Evolutionary conservation across 2,113 vertebrate species (phyloP), one percentile per base, ranked within the genome.

Genomic region (Budorcas taxicolor): DNA sequence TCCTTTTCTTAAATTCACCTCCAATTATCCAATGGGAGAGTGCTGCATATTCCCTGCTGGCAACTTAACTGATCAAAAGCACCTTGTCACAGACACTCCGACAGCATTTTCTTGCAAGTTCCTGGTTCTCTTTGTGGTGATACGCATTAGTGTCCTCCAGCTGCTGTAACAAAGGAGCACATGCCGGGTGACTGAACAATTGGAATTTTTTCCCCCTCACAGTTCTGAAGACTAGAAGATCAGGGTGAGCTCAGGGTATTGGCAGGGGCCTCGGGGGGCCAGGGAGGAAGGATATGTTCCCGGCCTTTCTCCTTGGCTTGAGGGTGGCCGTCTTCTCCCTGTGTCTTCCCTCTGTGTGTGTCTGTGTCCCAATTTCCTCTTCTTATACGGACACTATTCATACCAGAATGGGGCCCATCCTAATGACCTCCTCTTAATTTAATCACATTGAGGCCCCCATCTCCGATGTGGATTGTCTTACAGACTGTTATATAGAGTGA

Each of bases 111-210:
- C 60, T 90, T 6, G 33, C 43, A 87, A 62, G 23, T 53, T 36
- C 67, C 7, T n/a, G 1, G 36, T n/a, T 36, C 82, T 64, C 60
- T 19, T 57, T 25, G 2, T 76, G n/a, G 13, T 29, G 80, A 50
- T 12, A 5, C 6, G 15, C n/a, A 9, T 67, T 29, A n/a, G 5
- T 43, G 55, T 83, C 12, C 55, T 31, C 7, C 3, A 29, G 53
- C 23, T 23, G 33, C n/a, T 3, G 0, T 62, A 50, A 78, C 25
- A 74, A 74, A 52, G 76, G 27, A 8, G 36, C 93, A 55, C 2
- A 23, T 23, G 36, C 25, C 0, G 3, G 52, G 86, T 0, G 0
- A 21, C 11, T 82, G 40, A 25, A 40, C 3, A 3, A 47, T 17
- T 12, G 11, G n/a, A n/a, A n/a, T 43, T 11, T 8, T 36, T 90